Base-by-base conservation (phyloP, 2,797 vertebrate species). In the Pseudomugil gertrudae region DNA sequence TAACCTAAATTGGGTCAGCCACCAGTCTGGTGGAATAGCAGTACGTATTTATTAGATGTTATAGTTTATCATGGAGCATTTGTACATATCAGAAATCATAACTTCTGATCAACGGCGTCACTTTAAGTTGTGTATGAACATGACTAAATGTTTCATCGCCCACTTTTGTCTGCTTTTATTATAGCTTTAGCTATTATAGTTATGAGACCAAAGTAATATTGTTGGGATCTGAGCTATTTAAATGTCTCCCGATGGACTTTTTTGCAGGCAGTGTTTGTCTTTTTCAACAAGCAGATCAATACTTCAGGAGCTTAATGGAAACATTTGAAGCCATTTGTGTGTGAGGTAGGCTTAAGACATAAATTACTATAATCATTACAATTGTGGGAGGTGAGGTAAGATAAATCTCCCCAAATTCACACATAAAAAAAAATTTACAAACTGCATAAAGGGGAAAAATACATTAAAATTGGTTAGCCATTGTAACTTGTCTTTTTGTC, bases 231-330 rank as follows among this genome's bases (percentile, higher is more conserved):
- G 6, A 56, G 54, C 21, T 2, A 14, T 24, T 57, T 26, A 1
- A 45, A 45, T 47, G 14, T 29, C 4, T 17, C 27, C 15, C 13
- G 21, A 13, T 32, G 6, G 5, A 21, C 15, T 29, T 4, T 15
- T 14, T 66, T 76, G n/a, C 76, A 87, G 82, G 68, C 24, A 15
- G 51, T 43, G 21, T 70, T n/a, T 64, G 54, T 81, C 63, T 64
- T 57, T 68, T 55, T 53, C 5, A 1, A 47, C 47, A 63, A 62
- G 63, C 65, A 59, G 52, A 61, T 56, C 15, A 27, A 66, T 69
- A 70, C 51, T 63, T 76, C 76, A 60, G 64, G 62, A 83, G 81
- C 87, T 89, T 87, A 86, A 90, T 89, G 90, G 91, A 76, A 90
- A 73, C 62, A 78, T 88, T 79, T 80, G 67, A 78, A 74, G 74